Conservation (phyloP, 2,113 vertebrate species). For the Dicaeum eximium region DNA sequence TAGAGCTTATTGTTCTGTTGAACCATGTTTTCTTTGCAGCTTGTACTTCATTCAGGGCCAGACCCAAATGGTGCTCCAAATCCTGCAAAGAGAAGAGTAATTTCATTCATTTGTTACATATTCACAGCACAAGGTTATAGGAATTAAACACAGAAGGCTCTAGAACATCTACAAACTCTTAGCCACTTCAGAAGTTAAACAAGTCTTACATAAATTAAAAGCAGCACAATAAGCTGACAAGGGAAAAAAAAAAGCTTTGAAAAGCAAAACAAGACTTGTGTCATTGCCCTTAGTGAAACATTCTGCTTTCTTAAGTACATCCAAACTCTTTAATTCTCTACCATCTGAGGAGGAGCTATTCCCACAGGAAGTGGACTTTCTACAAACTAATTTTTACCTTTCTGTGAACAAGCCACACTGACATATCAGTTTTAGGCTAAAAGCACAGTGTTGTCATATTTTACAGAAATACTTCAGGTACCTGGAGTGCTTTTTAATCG, state of each 20-base stretch:
- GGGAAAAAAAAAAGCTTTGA: background rate
- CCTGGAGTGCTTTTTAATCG: background rate
- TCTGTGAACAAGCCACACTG: background rate
- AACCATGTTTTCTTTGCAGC: constrained; percentile 99
- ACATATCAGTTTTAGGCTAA: background rate
- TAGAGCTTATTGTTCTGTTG: constrained; percentile 97
- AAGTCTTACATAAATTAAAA: background rate
- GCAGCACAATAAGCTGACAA: background rate
- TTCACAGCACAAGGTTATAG: background rate
- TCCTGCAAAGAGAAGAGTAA: constrained; percentile 77
- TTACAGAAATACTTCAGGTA: background rate
- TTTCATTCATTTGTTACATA: background rate
- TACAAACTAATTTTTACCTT: background rate
- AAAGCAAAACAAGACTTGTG: background rate
- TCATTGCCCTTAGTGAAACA: background rate
- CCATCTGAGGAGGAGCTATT: background rate
- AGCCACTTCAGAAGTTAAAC: background rate
- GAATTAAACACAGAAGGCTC: background rate
- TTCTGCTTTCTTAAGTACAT: background rate
- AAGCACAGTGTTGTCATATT: background rate
- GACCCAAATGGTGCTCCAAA: constrained; percentile 93
- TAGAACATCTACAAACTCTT: background rate
- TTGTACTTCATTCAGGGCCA: constrained; percentile 94
- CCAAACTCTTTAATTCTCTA: background rate
- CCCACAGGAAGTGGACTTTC: background rate